Evolutionary conservation across 2,797 vertebrate species (phyloP).

Genomic region (Micropoecilia bifurca): DNA sequence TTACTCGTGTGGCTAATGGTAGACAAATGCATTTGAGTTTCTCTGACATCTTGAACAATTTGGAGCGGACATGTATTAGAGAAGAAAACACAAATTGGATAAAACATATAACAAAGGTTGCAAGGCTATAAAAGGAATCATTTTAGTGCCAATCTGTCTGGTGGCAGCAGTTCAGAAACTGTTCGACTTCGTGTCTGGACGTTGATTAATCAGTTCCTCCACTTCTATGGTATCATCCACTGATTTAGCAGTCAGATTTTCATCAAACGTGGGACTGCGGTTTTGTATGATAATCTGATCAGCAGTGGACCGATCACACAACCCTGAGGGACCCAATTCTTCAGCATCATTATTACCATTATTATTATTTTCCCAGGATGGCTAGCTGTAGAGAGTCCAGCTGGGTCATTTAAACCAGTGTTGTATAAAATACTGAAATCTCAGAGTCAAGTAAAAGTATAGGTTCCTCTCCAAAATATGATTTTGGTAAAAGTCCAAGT

Average conservation of each 20-base stretch:
- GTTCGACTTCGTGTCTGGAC: neutral
- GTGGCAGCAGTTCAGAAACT: neutral
- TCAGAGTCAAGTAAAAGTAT: too few relatives aligned
- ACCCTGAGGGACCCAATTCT: neutral
- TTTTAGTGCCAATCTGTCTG: neutral
- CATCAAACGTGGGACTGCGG: neutral
- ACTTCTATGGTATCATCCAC: neutral
- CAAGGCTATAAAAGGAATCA: neutral
- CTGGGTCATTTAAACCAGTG: neutral
- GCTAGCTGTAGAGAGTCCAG: neutral
- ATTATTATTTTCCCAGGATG: too few relatives aligned
- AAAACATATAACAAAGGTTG: neutral
- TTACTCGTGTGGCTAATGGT: neutral
- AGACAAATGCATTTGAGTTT: neutral
- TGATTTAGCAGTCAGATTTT: neutral
- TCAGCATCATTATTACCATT: neutral
- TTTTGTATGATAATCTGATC: neutral
- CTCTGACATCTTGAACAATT: neutral
- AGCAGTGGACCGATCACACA: neutral
- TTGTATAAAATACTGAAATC: too few relatives aligned
- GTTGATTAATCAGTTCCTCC: neutral
- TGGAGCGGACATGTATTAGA: neutral
- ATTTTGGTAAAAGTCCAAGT: too few relatives aligned
- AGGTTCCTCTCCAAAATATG: too few relatives aligned
- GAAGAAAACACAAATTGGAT: neutral